Base-by-base conservation (phyloP, 2,888 invertebrate species). In the Cheiracanthium punctorium region DNA sequence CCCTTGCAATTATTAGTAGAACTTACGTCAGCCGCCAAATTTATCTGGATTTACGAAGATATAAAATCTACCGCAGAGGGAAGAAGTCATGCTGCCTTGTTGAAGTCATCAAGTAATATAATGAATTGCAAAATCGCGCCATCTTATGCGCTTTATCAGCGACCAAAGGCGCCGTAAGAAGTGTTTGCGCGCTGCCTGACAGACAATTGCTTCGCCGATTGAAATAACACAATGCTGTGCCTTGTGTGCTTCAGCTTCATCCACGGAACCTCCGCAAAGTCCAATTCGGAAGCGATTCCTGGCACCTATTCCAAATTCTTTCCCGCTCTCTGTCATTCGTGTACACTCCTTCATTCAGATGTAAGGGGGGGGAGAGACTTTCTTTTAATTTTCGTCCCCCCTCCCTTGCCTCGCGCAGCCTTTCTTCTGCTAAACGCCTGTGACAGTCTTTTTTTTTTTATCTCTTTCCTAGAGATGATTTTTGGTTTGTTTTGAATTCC, bases 281-380 rank as follows among this genome's bases (percentile, higher is more conserved):
- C 79, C 84, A 84, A 84, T 84, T 84, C 84, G 69, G 84, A 73
- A 84, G 84, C 79, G 77, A 65, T 58, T 7, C 67, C 65, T 84
- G 84, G 84, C 84, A 84, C 84, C 73, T 69, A 28, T 8, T 20
- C 79, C 28, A 37, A 72, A 84, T 84, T 84, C 73, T 84, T 84
- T 20, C 28, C n/a, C 67, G 73, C 84, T 84, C 84, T 65, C 76
- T 77, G 72, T 73, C 84, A 79, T 52, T 79, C 84, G 67, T 79
- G 79, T 37, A 71, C n/a, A n/a, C 33, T 67, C 67, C 20, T 33
- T 33, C 67, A 67, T 33, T 33, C 32, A 67, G 20, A 67, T 67
- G 33, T 32, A 33, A 8, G 67, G 32, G 33, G 33, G 14, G 20
- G n/a, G 67, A 17, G 33, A 7, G n/a, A 67, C 67, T 67, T 33